phyloP scores from a whole-genome alignment of 1,140 invertebrate species.

The Odontomachus brunneus region DNA sequence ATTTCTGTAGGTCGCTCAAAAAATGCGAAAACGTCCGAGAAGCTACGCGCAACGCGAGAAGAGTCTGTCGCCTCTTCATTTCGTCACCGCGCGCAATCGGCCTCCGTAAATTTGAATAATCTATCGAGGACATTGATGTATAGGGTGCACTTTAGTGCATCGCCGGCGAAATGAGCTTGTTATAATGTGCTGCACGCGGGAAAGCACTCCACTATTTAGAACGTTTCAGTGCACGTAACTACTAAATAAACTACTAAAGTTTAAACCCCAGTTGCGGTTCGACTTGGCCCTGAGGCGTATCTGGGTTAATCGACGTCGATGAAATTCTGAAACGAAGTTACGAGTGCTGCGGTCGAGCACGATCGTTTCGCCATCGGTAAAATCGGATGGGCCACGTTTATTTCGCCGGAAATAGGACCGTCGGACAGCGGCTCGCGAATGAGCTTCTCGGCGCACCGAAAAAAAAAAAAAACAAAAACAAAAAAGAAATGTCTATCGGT shows the following conservation, averaged over 20 bases:
- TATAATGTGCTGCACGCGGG: conserved; percentile 51
- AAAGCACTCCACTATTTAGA: conserved; percentile 56
- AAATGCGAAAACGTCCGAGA: neutral
- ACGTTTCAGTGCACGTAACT: conserved; percentile 62
- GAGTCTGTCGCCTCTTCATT: neutral
- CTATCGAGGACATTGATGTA: conserved; percentile 20
- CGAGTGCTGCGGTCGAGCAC: conserved; percentile 54
- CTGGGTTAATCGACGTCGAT: conserved; percentile 72
- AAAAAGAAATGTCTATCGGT: too few species aligned
- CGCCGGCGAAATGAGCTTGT: conserved; percentile 50
- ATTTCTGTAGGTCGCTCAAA: too few species aligned
- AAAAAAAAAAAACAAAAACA: too few species aligned
- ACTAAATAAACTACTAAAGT: conserved; percentile 72
- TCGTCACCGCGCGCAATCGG: neutral
- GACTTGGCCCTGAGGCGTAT: conserved; percentile 64
- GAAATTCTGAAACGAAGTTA: conserved; percentile 72
- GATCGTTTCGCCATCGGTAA: conserved; percentile 61
- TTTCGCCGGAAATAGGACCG: conserved; percentile 43
- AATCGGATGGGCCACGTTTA: conserved; percentile 29
- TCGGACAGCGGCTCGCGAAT: neutral
- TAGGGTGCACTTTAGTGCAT: conserved; percentile 25
- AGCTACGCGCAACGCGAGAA: neutral
- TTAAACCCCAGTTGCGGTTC: conserved; percentile 66
- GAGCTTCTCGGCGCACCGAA: conserved; percentile 23
- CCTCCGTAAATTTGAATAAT: conserved; percentile 43